Conservation (phyloP, 2,888 invertebrate genomes). For the Aethes cnicana region DNA sequence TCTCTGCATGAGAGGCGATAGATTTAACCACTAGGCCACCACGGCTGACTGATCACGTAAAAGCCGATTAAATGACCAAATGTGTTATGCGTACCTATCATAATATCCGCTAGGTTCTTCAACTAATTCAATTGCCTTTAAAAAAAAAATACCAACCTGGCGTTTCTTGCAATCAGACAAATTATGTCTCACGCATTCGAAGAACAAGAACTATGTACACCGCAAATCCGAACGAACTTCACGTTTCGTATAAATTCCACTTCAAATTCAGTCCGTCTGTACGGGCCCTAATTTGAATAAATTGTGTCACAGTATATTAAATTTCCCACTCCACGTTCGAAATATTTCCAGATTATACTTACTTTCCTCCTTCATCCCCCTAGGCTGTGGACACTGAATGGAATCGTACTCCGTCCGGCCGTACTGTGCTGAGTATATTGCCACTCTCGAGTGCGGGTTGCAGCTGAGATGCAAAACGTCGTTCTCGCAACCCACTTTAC, state of each 20-base stretch:
- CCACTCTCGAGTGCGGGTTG: slow-evolving; percentile 92
- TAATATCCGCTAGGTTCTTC: no score
- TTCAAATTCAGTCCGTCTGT: neutral
- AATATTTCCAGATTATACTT: slow-evolving; percentile 63
- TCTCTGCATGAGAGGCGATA: no score
- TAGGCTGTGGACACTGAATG: slow-evolving; percentile 92
- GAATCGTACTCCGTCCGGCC: slow-evolving; percentile 94
- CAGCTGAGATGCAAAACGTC: slow-evolving; percentile 94
- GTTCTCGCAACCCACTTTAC: slow-evolving; percentile 96
- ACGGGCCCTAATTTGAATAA: no score
- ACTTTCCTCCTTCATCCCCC: slow-evolving; percentile 94
- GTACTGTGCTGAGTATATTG: slow-evolving; percentile 95
- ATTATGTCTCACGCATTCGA: no score
- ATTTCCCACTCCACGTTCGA: neutral
- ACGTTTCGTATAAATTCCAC: neutral
- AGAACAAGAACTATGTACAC: no score
- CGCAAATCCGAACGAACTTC: neutral
- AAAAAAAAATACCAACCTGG: no score
- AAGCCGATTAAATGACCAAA: no score
- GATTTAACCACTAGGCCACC: no score
- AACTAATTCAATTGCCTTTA: no score
- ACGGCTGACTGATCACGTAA: no score
- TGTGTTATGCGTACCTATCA: no score
- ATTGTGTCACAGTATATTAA: neutral
- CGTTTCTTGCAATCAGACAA: no score